These are phyloP conservation scores for Eupithecia tripunctaria DNA, from an alignment of 2,888 invertebrate genomes.

Conservation along the genomic window DNA sequence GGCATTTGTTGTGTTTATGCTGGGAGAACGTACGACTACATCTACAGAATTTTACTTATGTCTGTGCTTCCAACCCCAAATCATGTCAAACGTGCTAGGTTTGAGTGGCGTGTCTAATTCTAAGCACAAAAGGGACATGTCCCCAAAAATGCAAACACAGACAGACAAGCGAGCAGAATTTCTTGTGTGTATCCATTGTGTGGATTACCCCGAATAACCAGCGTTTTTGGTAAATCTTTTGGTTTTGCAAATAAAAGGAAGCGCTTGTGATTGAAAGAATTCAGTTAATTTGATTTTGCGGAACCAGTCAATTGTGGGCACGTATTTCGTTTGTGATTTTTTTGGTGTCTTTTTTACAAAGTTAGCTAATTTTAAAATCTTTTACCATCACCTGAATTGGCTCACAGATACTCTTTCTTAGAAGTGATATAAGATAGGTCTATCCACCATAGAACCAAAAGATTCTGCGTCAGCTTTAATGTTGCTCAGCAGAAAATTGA, in stretches of 20 bases:
- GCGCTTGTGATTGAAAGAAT: not conserved
- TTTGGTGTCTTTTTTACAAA: not conserved
- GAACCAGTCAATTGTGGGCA: not conserved
- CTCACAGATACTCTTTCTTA: too few species aligned
- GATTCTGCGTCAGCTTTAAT: too few species aligned
- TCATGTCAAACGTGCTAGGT: slow-evolving; percentile 21
- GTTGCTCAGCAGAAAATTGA: too few species aligned
- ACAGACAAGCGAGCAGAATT: slow-evolving; percentile 37
- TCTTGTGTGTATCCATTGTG: slow-evolving; percentile 24
- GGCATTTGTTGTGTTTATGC: too few species aligned
- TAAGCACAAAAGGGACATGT: slow-evolving; percentile 26
- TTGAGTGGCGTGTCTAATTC: slow-evolving; percentile 37
- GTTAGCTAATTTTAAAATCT: not conserved
- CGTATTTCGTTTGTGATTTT: not conserved
- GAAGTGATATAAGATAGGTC: too few species aligned
- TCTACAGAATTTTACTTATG: too few species aligned
- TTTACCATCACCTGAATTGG: not conserved
- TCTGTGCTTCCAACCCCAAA: slow-evolving; percentile 15
- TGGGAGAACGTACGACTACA: too few species aligned
- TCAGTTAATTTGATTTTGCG: slow-evolving; percentile 11
- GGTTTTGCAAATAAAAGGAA: slow-evolving; percentile 5
- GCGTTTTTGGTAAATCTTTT: slow-evolving; percentile 12
- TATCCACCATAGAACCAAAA: too few species aligned
- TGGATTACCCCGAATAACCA: slow-evolving; percentile 8
- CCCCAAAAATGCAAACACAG: slow-evolving; percentile 18